A percentile compares a stretch with the other conserved stretches of the same genome.
These are phyloP conservation scores for Daubentonia madagascariensis DNA, from an alignment of 2,113 vertebrate genomes.

Conservation along the genomic window DNA sequence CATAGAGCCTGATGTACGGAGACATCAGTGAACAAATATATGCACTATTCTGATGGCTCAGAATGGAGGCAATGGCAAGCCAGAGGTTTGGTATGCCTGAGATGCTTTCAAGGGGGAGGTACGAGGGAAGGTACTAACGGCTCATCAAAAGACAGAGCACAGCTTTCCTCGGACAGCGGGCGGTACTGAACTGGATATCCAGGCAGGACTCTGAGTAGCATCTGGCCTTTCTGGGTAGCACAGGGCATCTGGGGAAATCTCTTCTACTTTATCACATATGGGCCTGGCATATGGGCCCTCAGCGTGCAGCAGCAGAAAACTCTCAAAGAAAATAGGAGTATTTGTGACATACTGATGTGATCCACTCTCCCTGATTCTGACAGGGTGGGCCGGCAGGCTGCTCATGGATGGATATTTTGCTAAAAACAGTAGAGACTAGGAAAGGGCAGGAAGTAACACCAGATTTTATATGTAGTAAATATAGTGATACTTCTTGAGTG, in stretches of 20 bases:
- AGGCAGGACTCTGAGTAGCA: too few relatives aligned
- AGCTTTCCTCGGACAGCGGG: background rate
- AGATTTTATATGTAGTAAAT: background rate
- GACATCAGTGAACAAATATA: background rate
- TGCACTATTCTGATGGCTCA: fast-evolving
- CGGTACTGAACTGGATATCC: fast-evolving
- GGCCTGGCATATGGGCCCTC: too few relatives aligned
- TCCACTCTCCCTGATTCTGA: background rate
- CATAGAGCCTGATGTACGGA: background rate
- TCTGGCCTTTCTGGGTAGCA: background rate
- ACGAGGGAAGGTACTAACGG: background rate
- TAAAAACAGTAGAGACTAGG: background rate
- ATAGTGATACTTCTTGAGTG: background rate
- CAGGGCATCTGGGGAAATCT: background rate
- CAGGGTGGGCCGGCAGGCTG: background rate
- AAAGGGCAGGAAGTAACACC: background rate
- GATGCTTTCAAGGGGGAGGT: fast-evolving
- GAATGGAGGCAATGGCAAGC: background rate
- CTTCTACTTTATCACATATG: fast-evolving
- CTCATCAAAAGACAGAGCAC: background rate
- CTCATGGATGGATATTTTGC: background rate
- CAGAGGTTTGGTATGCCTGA: background rate
- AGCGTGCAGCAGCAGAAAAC: background rate
- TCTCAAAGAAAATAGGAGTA: background rate
- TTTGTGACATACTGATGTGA: background rate